Base-by-base conservation (phyloP, 2,797 vertebrate genomes). In the Artibeus lituratus region DNA sequence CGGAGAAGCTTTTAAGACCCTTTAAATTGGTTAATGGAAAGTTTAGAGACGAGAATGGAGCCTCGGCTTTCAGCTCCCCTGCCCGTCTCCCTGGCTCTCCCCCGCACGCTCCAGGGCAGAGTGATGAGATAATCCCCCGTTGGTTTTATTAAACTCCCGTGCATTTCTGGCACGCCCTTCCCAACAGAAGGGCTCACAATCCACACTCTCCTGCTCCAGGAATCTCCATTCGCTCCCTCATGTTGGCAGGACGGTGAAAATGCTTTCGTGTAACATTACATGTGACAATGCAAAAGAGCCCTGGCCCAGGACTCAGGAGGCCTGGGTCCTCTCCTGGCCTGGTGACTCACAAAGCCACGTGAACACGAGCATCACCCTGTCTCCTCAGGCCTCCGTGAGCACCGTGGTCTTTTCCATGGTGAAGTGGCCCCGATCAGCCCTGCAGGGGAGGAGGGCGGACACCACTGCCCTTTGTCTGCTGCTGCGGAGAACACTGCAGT, bases 1-100 rank as follows among this genome's bases (percentile, higher is more conserved):
- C 96, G 19, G 88, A 97, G 93, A 96, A 97, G 97, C 96, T 97
- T 97, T 97, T 98, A 96, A 96, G 94, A 95, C 91, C 94, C 94
- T 97, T 96, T 95, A 97, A 97, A 97, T 94, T 96, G 89, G 95
- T 95, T 97, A 97, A 96, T 90, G 92, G 97, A 96, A 90, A 97
- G 89, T 96, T 96, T 62, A 70, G 87, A 97, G 95, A 93, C 8
- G 89, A 97, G 96, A 85, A 83, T 21, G 93, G 94, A 94, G 95
- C 89, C 95, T 93, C 24, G 0, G 96, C 92, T 95, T 91, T 94
- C 94, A 67, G 83, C 55, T 88, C 65, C 74, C 76, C 65, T 67
- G 84, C 87, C 80, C 16, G 8, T 65, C 94, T 97, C 73, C 92
- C 65, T 53, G 57, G 80, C 91, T 90, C 94, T 97, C 80, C 80